Evolutionary conservation across 1,140 invertebrate genomes (phyloP).

Genomic region (Drosophila subpulchrella): DNA sequence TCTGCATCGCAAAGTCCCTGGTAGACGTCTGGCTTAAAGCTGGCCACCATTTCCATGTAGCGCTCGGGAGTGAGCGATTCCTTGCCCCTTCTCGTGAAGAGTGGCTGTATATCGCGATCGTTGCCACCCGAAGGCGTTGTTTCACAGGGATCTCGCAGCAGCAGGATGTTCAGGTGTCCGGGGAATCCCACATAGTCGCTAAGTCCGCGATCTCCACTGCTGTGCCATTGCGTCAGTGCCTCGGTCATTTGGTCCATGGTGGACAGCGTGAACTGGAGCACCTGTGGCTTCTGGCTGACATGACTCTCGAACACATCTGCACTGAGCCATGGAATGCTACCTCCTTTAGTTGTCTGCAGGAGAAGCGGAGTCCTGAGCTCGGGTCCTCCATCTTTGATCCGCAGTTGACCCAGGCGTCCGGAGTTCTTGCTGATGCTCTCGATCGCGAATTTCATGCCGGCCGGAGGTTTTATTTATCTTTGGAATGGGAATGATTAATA

Average conservation of each 20-base stretch:
- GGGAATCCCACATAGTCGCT: constrained; percentile 87
- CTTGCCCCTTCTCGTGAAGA: constrained; percentile 91
- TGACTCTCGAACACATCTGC: constrained; percentile 88
- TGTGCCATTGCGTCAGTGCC: constrained; percentile 85
- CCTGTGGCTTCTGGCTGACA: constrained; percentile 84
- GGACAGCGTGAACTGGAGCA: constrained; percentile 87
- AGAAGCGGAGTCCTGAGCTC: constrained; percentile 57
- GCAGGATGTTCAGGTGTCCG: constrained; percentile 87
- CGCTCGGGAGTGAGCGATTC: constrained; percentile 86
- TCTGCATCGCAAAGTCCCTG: constrained; percentile 92
- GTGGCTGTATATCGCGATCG: constrained; percentile 87
- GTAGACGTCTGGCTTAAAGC: constrained; percentile 91
- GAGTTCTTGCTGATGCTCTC: constrained; percentile 85
- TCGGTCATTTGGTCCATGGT: constrained; percentile 86
- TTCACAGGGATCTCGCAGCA: constrained; percentile 88
- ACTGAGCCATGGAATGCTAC: constrained; percentile 88
- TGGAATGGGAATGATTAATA: background rate
- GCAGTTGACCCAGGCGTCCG: constrained; percentile 85
- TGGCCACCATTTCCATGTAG: constrained; percentile 91
- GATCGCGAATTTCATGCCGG: constrained; percentile 86
- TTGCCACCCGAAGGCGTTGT: constrained; percentile 88
- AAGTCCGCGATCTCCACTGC: constrained; percentile 76
- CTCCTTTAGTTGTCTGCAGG: constrained; percentile 85
- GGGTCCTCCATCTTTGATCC: constrained; percentile 79
- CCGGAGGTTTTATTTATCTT: constrained; percentile 12